A percentile compares a stretch with the other conserved stretches of the same genome.
Evolutionary conservation across 2,888 invertebrate genomes (phyloP).

Genomic region (Polylopha cassiicola): DNA sequence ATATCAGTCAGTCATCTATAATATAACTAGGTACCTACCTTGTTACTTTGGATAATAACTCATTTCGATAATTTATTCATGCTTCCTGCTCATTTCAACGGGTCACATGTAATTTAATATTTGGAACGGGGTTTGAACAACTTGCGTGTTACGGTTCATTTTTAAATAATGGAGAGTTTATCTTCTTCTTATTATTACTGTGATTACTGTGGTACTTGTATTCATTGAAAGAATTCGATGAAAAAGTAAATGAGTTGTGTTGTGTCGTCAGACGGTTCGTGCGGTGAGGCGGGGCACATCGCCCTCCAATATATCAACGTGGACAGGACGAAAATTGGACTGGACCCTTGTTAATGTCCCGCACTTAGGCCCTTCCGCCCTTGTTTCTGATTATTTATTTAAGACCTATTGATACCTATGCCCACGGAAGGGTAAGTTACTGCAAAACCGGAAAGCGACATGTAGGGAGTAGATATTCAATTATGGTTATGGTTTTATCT

Average conservation of each 20-base stretch:
- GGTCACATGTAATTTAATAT: too few relatives aligned
- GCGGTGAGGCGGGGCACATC: conserved; percentile 39
- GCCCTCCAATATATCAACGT: conserved; percentile 73
- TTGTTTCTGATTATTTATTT: conserved; percentile 73
- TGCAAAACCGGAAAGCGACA: too few relatives aligned
- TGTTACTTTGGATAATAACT: too few relatives aligned
- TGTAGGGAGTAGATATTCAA: conserved; percentile 11
- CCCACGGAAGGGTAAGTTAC: conserved; percentile 34
- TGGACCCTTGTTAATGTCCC: conserved; percentile 75
- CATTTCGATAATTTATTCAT: too few relatives aligned
- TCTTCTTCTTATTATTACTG: too few relatives aligned
- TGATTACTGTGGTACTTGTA: too few relatives aligned
- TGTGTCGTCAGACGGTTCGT: conserved; percentile 43
- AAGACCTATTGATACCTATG: conserved; percentile 64
- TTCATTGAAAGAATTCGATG: conserved; percentile 39
- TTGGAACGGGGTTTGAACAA: too few relatives aligned
- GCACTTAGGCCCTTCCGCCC: conserved; percentile 67
- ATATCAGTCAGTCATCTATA: too few relatives aligned
- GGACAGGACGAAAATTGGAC: conserved; percentile 76
- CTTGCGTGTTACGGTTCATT: too few relatives aligned
- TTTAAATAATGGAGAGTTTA: too few relatives aligned
- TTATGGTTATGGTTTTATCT: conserved; percentile 15
- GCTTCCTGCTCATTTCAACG: too few relatives aligned
- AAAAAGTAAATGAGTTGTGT: conserved; percentile 60
- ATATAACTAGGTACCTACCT: too few relatives aligned